Conservation (phyloP, 2,797 vertebrate genomes). For the Ara ararauna region DNA sequence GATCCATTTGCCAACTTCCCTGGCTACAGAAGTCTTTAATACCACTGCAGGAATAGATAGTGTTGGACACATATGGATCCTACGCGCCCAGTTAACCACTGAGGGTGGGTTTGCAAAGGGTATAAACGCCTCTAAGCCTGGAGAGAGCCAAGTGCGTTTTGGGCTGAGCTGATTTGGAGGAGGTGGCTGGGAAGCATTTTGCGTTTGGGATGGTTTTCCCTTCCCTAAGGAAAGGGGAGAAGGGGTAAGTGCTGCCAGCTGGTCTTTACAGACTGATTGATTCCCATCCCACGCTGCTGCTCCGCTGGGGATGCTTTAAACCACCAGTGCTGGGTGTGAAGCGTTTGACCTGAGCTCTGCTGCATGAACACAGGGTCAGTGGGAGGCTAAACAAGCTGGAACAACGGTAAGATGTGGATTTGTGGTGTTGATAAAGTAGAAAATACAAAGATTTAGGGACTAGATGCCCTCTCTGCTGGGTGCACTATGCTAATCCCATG, state of each 20-base stretch:
- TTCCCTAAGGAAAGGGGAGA: neutral
- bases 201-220: neutral
- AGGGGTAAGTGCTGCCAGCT: neutral
- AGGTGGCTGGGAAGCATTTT: neutral
- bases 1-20: neutral
- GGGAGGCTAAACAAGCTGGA: neutral
- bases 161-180: neutral
- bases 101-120: neutral
- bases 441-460: fast-evolving
- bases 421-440: neutral
- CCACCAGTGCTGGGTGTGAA: neutral
- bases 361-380: fast-evolving
- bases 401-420: neutral
- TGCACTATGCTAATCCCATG: neutral
- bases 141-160: neutral
- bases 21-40: neutral
- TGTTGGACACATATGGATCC: fast-evolving
- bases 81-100: fast-evolving
- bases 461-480: neutral
- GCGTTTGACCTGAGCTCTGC: neutral
- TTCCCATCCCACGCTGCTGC: neutral
- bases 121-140: fast-evolving
- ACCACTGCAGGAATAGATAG: neutral
- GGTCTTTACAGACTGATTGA: neutral
- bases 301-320: neutral